These are phyloP conservation scores for Meles meles DNA, from an alignment of 2,113 vertebrate genomes.

Conservation along the genomic window DNA sequence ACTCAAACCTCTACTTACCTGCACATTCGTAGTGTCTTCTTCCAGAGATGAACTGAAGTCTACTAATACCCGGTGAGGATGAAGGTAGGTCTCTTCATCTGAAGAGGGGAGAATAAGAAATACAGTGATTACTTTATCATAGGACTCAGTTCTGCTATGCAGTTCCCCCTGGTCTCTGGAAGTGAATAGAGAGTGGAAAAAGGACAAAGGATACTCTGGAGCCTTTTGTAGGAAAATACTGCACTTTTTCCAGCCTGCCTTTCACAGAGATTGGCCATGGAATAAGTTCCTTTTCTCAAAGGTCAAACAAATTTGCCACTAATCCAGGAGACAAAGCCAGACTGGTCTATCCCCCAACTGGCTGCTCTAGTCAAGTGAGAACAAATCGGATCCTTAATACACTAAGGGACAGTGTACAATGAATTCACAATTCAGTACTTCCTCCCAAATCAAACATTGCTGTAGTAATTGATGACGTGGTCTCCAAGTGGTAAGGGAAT, in stretches of 20 bases:
- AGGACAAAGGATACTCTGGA: not conserved
- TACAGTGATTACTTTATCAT: not conserved
- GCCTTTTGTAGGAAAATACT: not conserved
- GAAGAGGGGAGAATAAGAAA: not conserved
- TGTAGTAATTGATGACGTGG: constrained; percentile 1
- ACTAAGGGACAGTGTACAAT: not conserved
- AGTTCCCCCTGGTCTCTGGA: not conserved
- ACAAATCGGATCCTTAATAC: not conserved
- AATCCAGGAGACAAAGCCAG: constrained; percentile 17
- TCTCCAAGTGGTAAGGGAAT: not conserved
- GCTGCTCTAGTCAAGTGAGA: constrained; percentile 14
- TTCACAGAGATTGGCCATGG: not conserved
- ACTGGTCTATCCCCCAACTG: not conserved
- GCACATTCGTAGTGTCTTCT: not conserved
- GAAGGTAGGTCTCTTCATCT: not conserved
- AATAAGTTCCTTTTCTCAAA: not conserved
- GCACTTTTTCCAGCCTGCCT: not conserved
- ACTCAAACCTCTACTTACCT: not conserved
- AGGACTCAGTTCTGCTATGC: not conserved
- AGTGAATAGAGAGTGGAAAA: not conserved
- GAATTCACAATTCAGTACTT: not conserved
- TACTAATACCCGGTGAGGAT: not conserved
- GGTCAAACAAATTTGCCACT: not conserved
- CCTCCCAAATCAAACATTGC: constrained; percentile 13
- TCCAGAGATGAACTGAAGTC: not conserved